Percentiles rank a stretch among this genome's conserved stretches.
phyloP scores from a whole-genome alignment of 2,888 invertebrate species.

The Diloba caeruleocephala region DNA sequence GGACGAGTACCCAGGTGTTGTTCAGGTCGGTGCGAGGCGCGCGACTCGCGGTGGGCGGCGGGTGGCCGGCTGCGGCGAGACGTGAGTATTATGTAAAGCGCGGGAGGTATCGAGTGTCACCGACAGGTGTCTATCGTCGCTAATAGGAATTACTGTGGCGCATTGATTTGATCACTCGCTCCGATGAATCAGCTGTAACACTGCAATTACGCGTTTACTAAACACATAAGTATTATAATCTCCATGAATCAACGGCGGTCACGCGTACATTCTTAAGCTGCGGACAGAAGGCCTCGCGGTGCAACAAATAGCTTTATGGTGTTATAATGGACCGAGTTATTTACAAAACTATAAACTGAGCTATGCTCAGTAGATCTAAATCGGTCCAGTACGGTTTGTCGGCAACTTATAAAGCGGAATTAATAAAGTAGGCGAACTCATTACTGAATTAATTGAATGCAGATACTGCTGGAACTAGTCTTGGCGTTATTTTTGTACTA shows the following conservation, averaged over 20 bases:
- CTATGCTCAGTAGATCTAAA: slow-evolving; percentile 22
- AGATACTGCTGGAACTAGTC: slow-evolving; percentile 17
- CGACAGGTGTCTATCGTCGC: slow-evolving; percentile 73
- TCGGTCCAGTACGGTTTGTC: slow-evolving; percentile 13
- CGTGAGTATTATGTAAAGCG: slow-evolving; percentile 74
- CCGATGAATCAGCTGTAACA: slow-evolving; percentile 43
- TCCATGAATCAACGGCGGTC: slow-evolving; percentile 41
- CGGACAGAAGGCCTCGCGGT: slow-evolving; percentile 18
- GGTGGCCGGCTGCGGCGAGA: slow-evolving; percentile 61
- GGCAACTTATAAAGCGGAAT: slow-evolving; percentile 15
- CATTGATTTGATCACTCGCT: slow-evolving; percentile 56
- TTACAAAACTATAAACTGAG: slow-evolving; percentile 46
- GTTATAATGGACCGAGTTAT: slow-evolving; percentile 44
- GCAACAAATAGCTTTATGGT: slow-evolving; percentile 47
- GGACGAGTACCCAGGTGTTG: slow-evolving; percentile 55
- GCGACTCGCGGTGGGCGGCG: slow-evolving; percentile 62
- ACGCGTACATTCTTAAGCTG: slow-evolving; percentile 35
- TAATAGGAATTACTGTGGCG: slow-evolving; percentile 69
- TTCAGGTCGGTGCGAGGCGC: slow-evolving; percentile 58
- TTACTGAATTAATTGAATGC: slow-evolving; percentile 20
- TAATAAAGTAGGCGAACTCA: slow-evolving; percentile 3
- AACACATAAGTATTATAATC: slow-evolving; percentile 51
- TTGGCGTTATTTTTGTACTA: slow-evolving; percentile 37
- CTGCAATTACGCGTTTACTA: slow-evolving; percentile 48
- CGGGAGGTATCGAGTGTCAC: slow-evolving; percentile 72